Conservation (phyloP, 2,113 vertebrate species). For the Gavialis gangeticus region DNA sequence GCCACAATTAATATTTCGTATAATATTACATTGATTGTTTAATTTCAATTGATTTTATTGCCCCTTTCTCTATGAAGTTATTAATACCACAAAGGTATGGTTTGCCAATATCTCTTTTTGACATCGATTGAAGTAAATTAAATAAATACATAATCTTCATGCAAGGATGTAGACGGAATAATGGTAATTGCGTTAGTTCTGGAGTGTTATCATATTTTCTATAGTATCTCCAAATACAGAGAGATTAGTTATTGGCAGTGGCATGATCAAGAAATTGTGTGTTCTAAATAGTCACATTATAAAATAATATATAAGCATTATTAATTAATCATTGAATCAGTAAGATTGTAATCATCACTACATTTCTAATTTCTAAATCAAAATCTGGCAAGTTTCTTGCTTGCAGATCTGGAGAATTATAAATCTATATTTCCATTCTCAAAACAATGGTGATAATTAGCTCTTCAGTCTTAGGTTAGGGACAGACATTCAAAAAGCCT, state of each 20-base stretch:
- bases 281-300: neutral
- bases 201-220: neutral
- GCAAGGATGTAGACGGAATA: neutral
- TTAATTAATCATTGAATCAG: neutral
- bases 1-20: neutral
- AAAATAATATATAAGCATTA: neutral
- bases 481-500: too few relatives aligned
- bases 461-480: neutral
- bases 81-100: neutral
- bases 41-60: neutral
- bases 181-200: neutral
- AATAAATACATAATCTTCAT: neutral
- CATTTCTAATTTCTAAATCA: neutral
- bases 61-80: neutral
- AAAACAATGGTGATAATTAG: neutral
- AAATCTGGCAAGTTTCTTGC: neutral
- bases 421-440: neutral
- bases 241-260: neutral
- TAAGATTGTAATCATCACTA: too few relatives aligned
- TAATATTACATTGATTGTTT: neutral
- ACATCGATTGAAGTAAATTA: neutral
- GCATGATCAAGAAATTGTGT: neutral
- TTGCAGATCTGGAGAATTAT: neutral
- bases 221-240: neutral
- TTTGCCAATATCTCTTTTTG: neutral